Base-by-base conservation (phyloP, 1,140 invertebrate genomes). In the Lamellibrachia luymesi region DNA sequence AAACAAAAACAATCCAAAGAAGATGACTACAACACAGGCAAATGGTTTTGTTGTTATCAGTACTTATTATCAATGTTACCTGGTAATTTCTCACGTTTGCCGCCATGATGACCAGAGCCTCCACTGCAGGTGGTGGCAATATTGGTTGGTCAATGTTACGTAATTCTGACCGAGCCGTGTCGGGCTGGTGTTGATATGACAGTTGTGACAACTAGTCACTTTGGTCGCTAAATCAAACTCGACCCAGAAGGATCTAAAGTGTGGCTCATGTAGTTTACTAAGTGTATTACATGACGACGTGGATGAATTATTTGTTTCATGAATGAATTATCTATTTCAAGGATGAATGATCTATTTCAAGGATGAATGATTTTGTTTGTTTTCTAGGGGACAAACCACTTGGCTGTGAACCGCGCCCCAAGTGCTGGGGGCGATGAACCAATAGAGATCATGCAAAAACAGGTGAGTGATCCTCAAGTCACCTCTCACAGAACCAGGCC, bases 361-460 rank as follows among this genome's bases (percentile, higher is more conserved):
- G 92, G 56, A 92, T 93, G 94, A 64, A 93, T 92, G 93, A 92
- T 27, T 92, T 93, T 80, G 93, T 93, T 92, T 91, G 92, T 50
- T 94, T 92, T 90, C 92, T 93, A 51, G 92, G 93, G 25, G 64
- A 80, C 64, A 22, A 80, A 80, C 25, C 64, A 22, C 13, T 22
- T 80, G 64, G 64, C 64, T 80, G 64, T 80, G 64, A 80, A 80
- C 64, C 64, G 64, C 17, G 13, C 64, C 64, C 64, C 64, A 8
- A 80, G 64, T 80, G 64, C 64, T 80, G 64, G 64, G 2, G 64
- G 64, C 4, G 64, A 80, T 22, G 64, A 80, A 80, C 64, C 64
- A 6, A 8, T 80, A 80, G 64, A 80, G 64, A 80, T 50, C 91
- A 92, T 17, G 90, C 51, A 92, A 91, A 93, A 89, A 93, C 95